Evolutionary conservation across 2,888 invertebrate genomes (phyloP).

Genomic region (Thera britannica): DNA sequence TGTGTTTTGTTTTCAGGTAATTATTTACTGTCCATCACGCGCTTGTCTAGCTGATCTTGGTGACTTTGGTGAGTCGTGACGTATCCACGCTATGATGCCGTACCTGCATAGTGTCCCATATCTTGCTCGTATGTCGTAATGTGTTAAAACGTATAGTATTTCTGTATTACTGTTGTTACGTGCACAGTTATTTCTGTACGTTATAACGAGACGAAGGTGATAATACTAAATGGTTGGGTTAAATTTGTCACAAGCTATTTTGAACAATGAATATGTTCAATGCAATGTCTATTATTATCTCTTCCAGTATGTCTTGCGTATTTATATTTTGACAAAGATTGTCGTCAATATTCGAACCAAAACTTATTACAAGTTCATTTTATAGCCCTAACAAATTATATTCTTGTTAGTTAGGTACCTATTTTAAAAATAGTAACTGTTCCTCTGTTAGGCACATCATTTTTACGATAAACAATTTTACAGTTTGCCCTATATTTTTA

Average conservation of each 20-base stretch:
- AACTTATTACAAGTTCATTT: constrained; percentile 1
- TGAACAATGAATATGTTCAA: constrained; percentile 67
- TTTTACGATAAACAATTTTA: constrained; percentile 46
- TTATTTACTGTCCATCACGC: constrained; percentile 49
- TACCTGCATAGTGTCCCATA: constrained; percentile 53
- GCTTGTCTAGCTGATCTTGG: constrained; percentile 25
- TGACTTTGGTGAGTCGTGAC: constrained; percentile 43
- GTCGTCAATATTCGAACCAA: constrained; percentile 12
- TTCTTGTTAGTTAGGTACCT: neutral
- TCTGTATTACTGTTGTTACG: constrained; percentile 54
- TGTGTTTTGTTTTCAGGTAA: constrained; percentile 74
- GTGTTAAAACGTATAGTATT: constrained; percentile 66
- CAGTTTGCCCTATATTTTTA: constrained; percentile 47
- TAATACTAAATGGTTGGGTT: constrained; percentile 70
- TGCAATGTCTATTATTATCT: constrained; percentile 56
- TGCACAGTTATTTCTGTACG: constrained; percentile 72
- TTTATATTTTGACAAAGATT: constrained; percentile 19
- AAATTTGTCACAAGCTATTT: constrained; percentile 77
- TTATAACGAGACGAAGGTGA: constrained; percentile 80
- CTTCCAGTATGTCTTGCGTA: constrained; percentile 28
- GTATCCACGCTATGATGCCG: constrained; percentile 28
- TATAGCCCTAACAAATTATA: neutral
- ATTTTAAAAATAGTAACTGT: constrained; percentile 18
- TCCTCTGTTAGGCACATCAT: constrained; percentile 31
- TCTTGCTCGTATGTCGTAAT: constrained; percentile 59